These are phyloP conservation scores for Herminia tarsipennalis DNA, from an alignment of 2,888 invertebrate genomes.

Conservation along the genomic window DNA sequence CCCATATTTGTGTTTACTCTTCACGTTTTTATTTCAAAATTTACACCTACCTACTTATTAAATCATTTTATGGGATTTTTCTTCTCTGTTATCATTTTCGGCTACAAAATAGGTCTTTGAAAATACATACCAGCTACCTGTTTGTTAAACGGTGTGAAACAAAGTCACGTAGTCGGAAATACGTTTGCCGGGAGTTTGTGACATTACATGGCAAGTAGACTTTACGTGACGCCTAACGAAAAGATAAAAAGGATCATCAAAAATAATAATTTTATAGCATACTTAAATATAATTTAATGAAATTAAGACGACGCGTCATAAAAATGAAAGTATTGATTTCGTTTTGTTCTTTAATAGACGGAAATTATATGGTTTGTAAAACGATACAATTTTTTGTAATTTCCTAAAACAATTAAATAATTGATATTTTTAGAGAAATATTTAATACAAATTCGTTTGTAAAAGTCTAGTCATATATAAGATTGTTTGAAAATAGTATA, in stretches of 20 bases:
- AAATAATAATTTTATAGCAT: constrained; percentile 20
- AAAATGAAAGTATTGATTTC: constrained; percentile 20
- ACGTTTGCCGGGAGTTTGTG: constrained; percentile 13
- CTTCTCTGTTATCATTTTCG: neutral
- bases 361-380: too few relatives aligned
- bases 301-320: neutral
- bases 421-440: too few relatives aligned
- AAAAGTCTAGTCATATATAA: too few relatives aligned
- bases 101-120: neutral
- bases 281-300: constrained; percentile 8
- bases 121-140: neutral
- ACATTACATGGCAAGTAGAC: constrained; percentile 22
- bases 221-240: constrained; percentile 38
- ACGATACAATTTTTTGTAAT: too few relatives aligned
- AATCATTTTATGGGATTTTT: too few relatives aligned
- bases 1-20: too few relatives aligned
- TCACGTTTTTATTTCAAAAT: too few relatives aligned
- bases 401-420: too few relatives aligned
- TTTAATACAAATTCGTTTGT: too few relatives aligned
- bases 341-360: too few relatives aligned
- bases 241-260: constrained; percentile 17
- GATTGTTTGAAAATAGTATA: too few relatives aligned
- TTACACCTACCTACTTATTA: too few relatives aligned
- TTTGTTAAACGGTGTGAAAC: neutral
- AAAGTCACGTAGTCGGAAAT: constrained; percentile 2